Conservation (phyloP, 2,888 invertebrate genomes). For the Catonia carolina region DNA sequence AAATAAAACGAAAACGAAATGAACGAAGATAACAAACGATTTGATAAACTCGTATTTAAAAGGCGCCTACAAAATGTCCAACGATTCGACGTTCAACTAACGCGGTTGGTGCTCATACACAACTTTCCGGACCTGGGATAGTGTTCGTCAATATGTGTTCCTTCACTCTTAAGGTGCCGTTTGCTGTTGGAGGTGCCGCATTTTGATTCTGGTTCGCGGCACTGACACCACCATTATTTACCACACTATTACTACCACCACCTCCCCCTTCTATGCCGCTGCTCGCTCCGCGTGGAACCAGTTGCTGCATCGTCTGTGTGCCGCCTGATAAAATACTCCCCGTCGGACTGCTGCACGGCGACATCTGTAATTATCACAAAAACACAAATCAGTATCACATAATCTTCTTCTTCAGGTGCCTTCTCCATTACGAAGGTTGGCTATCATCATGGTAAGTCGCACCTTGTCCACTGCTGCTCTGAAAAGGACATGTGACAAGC, state of each 20-base stretch:
- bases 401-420: too few relatives aligned
- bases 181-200: conserved; percentile 10
- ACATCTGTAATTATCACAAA: conserved; percentile 29
- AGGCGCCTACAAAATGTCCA: too few relatives aligned
- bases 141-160: conserved; percentile 77
- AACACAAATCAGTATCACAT: too few relatives aligned
- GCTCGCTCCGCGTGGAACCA: conserved; percentile 2
- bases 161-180: conserved; percentile 47
- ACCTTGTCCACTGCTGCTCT: too few relatives aligned
- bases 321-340: conserved; percentile 41
- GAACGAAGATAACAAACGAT: too few relatives aligned
- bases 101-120: conserved; percentile 51
- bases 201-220: not conserved
- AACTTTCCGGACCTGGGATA: conserved; percentile 82
- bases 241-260: not conserved
- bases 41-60: too few relatives aligned
- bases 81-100: too few relatives aligned
- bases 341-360: conserved; percentile 34
- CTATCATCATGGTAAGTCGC: too few relatives aligned
- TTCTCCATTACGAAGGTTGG: too few relatives aligned
- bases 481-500: too few relatives aligned
- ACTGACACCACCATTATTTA: not conserved
- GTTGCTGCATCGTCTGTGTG: conserved; percentile 34
- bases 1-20: too few relatives aligned
- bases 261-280: not conserved